Evolutionary conservation across 2,797 vertebrate genomes (phyloP), one percentile per base, ranked within the genome.

Genomic region (Pyrrhura leucotis): DNA sequence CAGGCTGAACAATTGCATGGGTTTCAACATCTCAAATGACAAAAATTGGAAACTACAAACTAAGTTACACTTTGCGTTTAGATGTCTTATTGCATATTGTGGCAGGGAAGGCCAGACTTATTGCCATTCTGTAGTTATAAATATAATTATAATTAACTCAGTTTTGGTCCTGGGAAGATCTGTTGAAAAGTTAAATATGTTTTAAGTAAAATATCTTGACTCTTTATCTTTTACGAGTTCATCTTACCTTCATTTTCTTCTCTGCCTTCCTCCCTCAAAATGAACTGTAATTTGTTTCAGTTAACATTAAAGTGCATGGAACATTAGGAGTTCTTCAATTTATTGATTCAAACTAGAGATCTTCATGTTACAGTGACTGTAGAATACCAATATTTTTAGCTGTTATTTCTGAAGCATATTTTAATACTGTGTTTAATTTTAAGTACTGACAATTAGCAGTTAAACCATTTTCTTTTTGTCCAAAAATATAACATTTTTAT

Each of bases 221-320:
- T 82, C 8, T 17, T 14, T 25, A 4, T n/a, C 23, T 62, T 85
- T 40, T 66, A 51, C 14, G 82, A 8, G 26, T 39, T 79, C 4
- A 35, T 3, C 3, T 79, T 58, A 58, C 18, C 22, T 79, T 80
- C 8, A 1, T 76, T 72, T 65, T 59, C 45, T 89, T 87, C 28
- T 15, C 22, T 79, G 4, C 5, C 9, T 72, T 68, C 44, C 10
- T 20, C 2, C 28, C 17, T 50, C 77, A 22, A 86, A 80, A 31
- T 48, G 5, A 84, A 71, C 13, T 45, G 23, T 15, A 47, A 31
- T 66, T 37, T 66, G 9, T 40, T 87, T 22, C 22, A 20, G 15
- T 37, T 66, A 9, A 62, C 18, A 12, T 29, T 53, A n/a, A 20
- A 37, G 20, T 2, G 1, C 1, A 0, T 15, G 44, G 9, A 83